These are phyloP conservation scores for Castor canadensis DNA, from an alignment of 2,113 vertebrate genomes.

Conservation along the genomic window DNA sequence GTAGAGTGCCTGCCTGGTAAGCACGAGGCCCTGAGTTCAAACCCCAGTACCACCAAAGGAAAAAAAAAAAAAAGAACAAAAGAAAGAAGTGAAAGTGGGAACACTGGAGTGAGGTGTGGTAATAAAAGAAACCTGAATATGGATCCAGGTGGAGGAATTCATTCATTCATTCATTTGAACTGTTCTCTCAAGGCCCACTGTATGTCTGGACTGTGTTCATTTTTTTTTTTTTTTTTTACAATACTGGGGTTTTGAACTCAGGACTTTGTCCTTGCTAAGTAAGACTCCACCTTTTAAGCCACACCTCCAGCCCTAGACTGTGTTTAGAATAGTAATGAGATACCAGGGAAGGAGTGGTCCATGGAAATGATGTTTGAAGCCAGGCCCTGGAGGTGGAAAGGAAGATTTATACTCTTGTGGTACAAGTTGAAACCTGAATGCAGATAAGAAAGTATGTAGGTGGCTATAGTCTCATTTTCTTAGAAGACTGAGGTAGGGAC, in stretches of 20 bases:
- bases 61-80: neutral
- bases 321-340: neutral
- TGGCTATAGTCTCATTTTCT: neutral
- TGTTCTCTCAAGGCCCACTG: neutral
- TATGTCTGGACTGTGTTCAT: neutral
- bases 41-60: too few species aligned
- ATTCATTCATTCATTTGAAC: neutral
- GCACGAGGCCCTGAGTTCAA: too few species aligned
- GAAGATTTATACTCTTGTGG: neutral
- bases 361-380: neutral
- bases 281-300: too few species aligned
- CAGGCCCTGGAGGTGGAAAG: neutral
- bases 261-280: too few species aligned
- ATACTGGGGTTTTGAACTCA: too few species aligned
- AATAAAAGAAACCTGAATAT: neutral
- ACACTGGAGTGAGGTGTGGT: neutral
- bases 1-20: too few species aligned
- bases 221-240: too few species aligned
- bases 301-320: too few species aligned
- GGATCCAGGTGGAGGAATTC: neutral
- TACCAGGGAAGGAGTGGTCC: neutral
- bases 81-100: neutral
- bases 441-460: slow-evolving; percentile 16
- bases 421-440: slow-evolving; percentile 18
- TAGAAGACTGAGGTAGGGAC: neutral